Conservation (phyloP, 1,140 invertebrate genomes). For the Sarcophaga peregrina region DNA sequence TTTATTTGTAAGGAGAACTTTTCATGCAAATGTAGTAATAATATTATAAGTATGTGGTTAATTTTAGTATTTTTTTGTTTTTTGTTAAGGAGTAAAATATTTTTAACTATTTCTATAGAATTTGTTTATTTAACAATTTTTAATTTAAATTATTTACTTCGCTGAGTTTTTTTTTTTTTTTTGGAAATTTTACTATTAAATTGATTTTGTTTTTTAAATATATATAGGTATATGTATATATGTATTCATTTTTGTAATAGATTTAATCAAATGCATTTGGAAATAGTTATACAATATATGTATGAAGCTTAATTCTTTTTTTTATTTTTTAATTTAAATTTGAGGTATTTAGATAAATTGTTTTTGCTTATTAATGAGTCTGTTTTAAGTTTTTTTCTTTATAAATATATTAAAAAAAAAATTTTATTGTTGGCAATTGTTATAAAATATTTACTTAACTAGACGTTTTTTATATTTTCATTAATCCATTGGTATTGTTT, state of each 20-base stretch:
- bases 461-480: neutral
- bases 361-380: neutral
- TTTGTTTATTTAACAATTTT: constrained; percentile 13
- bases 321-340: constrained; percentile 26
- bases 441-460: neutral
- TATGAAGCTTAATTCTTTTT: neutral
- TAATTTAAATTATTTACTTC: neutral
- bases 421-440: constrained; percentile 1
- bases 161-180: neutral
- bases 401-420: constrained; percentile 22
- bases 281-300: neutral
- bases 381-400: constrained; percentile 19
- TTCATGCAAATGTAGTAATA: constrained; percentile 19
- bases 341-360: constrained; percentile 32
- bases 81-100: neutral
- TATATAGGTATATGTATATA: too few species aligned
- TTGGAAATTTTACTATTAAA: constrained; percentile 32
- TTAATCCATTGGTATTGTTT: neutral
- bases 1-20: neutral
- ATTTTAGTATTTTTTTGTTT: neutral
- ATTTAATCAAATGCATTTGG: neutral
- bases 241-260: too few species aligned
- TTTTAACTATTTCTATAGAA: neutral
- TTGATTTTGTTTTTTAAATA: neutral
- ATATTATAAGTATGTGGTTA: neutral